A percentile compares a stretch with the other conserved stretches of the same genome.
Conservation (phyloP, 1,140 invertebrate species). For the Rhagoletis zephyria region DNA sequence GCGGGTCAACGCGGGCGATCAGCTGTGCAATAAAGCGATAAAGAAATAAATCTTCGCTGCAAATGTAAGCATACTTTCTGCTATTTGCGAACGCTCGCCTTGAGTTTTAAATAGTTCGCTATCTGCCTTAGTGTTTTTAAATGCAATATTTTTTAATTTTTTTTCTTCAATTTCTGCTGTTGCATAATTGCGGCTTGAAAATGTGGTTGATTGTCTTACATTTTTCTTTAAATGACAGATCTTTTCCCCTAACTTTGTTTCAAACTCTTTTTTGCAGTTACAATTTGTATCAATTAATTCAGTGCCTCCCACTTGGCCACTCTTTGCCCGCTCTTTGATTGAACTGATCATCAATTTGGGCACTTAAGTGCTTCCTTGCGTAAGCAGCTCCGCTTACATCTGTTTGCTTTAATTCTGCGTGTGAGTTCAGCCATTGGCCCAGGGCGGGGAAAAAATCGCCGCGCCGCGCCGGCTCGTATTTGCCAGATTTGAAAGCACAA, state of each 20-base stretch:
- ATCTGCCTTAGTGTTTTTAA: neutral
- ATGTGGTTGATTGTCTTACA: no score
- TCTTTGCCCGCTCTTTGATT: neutral
- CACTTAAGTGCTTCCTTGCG: neutral
- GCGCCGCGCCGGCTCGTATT: neutral
- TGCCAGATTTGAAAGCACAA: constrained; percentile 13
- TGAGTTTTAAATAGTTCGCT: neutral
- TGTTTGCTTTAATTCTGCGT: neutral
- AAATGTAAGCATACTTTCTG: neutral
- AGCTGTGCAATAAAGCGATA: constrained; percentile 46
- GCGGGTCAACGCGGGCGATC: constrained; percentile 36
- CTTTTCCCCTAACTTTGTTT: no score
- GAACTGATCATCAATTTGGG: neutral
- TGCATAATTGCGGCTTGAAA: no score
- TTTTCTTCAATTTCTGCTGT: neutral
- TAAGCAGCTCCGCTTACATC: neutral
- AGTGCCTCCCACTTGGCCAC: no score
- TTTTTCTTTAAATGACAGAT: no score
- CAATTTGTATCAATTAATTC: no score
- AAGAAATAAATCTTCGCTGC: constrained; percentile 29
- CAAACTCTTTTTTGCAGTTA: no score
- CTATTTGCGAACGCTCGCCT: neutral
- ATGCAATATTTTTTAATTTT: neutral
- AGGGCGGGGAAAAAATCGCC: neutral
- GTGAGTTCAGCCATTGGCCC: constrained; percentile 1